Conservation (phyloP, 2,888 invertebrate genomes). For the Limenitis camilla region DNA sequence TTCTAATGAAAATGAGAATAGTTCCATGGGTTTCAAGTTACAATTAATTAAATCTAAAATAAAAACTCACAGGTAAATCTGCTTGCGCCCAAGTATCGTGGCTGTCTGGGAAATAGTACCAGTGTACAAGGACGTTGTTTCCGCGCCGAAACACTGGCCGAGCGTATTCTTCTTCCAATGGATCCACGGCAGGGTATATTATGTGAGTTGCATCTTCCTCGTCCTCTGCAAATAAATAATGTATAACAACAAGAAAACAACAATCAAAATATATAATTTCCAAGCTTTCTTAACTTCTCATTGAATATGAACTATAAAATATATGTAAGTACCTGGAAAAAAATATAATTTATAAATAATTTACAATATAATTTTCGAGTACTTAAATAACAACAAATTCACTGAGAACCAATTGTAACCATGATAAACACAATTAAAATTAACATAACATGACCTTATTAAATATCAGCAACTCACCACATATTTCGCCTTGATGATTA, state of each 20-base stretch:
- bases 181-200: constrained; percentile 88
- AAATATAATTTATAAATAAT: no score
- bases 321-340: no score
- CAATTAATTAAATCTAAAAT: neutral
- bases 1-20: no score
- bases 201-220: constrained; percentile 95
- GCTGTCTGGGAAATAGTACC: constrained; percentile 97
- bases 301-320: no score
- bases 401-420: no score
- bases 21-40: neutral
- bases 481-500: constrained; percentile 87
- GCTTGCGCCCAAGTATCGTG: constrained; percentile 88
- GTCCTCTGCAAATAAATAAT: constrained; percentile 74
- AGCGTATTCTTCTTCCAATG: constrained; percentile 92
- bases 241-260: neutral
- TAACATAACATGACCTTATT: no score
- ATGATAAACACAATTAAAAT: no score
- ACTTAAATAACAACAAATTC: no score
- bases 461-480: constrained; percentile 47
- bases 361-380: no score
- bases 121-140: constrained; percentile 89
- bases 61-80: constrained; percentile 55
- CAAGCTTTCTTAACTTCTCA: no score
- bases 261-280: no score
- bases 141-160: constrained; percentile 89